phyloP scores from a whole-genome alignment of 2,888 invertebrate species.

The Operophtera brumata region DNA sequence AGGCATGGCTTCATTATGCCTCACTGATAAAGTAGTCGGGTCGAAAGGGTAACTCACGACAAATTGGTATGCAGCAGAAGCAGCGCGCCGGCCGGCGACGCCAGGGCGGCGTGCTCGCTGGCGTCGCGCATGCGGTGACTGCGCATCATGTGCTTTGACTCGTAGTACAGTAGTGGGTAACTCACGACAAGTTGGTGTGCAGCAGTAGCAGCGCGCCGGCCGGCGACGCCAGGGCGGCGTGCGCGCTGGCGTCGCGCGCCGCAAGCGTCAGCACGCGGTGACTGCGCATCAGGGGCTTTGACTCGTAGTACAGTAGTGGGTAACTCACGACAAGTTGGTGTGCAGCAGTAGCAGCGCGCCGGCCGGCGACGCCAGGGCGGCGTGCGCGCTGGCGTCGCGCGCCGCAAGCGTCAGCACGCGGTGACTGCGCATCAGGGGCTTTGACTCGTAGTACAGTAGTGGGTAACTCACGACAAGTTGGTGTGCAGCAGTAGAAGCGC shows the following conservation, averaged over 20 bases:
- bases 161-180: constrained; percentile 56
- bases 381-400: constrained; percentile 39
- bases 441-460: constrained; percentile 58
- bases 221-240: constrained; percentile 42
- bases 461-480: constrained; percentile 51
- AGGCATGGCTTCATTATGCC: too few relatives aligned
- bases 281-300: constrained; percentile 56
- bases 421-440: constrained; percentile 59
- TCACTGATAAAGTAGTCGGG: too few relatives aligned
- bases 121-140: constrained; percentile 55
- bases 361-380: constrained; percentile 42
- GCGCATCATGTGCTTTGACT: constrained; percentile 58
- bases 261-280: too few relatives aligned
- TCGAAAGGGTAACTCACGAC: constrained; percentile 52
- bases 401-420: too few relatives aligned
- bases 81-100: constrained; percentile 45
- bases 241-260: constrained; percentile 37
- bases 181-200: constrained; percentile 57
- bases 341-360: constrained; percentile 55
- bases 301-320: constrained; percentile 61
- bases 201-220: constrained; percentile 54
- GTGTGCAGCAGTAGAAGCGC: constrained; percentile 56
- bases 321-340: constrained; percentile 55
- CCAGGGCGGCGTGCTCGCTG: constrained; percentile 39
- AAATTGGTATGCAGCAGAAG: constrained; percentile 57